A percentile compares a stretch with the other conserved stretches of the same genome.
Conservation (phyloP, 2,888 invertebrate species). For the Mythimna impura region DNA sequence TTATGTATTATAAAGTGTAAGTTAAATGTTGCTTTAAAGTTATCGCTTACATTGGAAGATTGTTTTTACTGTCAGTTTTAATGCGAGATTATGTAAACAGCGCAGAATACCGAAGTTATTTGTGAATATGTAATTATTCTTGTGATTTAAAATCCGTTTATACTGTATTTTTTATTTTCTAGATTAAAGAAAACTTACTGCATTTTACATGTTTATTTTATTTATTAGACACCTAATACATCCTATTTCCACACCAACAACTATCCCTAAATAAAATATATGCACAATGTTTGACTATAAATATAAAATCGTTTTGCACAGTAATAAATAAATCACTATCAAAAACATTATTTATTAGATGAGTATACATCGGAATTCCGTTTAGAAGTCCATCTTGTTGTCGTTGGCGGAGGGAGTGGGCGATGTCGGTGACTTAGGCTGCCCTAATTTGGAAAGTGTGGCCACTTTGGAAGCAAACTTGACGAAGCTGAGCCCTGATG, state of each 20-base stretch:
- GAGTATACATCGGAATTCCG: neutral
- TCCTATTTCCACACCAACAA: constrained; percentile 11
- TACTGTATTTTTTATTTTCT: constrained; percentile 91
- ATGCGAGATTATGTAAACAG: constrained; percentile 83
- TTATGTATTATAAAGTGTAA: constrained; percentile 89
- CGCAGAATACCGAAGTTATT: constrained; percentile 85
- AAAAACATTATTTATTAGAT: constrained; percentile 1
- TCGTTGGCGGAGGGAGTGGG: constrained; percentile 76
- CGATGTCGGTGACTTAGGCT: constrained; percentile 82
- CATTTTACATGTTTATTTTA: constrained; percentile 74
- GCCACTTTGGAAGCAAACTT: constrained; percentile 87
- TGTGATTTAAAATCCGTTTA: constrained; percentile 90
- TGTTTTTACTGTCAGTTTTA: constrained; percentile 87
- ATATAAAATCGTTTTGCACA: neutral
- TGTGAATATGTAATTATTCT: constrained; percentile 91
- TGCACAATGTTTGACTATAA: neutral
- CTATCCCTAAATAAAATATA: neutral
- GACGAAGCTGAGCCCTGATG: constrained; percentile 82
- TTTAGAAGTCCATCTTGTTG: constrained; percentile 83
- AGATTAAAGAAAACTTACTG: constrained; percentile 90
- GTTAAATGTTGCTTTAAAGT: constrained; percentile 90
- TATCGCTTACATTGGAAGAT: constrained; percentile 86
- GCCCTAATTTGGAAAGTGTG: constrained; percentile 82
- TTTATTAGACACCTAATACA: constrained; percentile 43
- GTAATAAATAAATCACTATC: constrained; percentile 7